Evolutionary conservation across 2,113 vertebrate species (phyloP), one percentile per base, ranked within the genome.

Genomic region (Odocoileus hemionus): DNA sequence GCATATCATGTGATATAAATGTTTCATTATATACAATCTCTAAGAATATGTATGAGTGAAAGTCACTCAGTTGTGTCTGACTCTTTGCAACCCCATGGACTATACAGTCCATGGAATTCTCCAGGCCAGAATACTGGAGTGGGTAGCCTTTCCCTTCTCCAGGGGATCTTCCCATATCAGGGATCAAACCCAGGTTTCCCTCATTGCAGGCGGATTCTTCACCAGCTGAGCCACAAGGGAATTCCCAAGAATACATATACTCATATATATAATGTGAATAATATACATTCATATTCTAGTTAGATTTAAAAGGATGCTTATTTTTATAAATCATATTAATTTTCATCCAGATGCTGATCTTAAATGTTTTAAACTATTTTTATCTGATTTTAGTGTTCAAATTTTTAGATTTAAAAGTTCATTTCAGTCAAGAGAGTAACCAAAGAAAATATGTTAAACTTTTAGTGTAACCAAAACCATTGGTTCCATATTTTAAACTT

Each of bases 121-220:
- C 10, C 67, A 74, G 67, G n/a, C 9, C 67, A 74, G n/a, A 39
- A 74, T 39, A 74, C 19, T 39, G 67, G 36, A 39, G 2, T 74
- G 2, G 36, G 67, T 39, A 74, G 21, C n/a, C 10, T 74, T 74
- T 74, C n/a, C 67, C 36, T 23, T 39, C 36, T 23, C 67, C n/a
- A 25, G 36, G n/a, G 36, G 11, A 74, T 74, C 10, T 39, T 74
- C 21, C 10, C n/a, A 74, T 23, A 13, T 10, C 19, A 70, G 10
- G 21, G 36, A 39, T 74, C 36, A 39, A 39, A 12, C 36, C 36
- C 67, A 39, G 67, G 21, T 25, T 5, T 74, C 67, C 19, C 5
- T 74, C 36, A 74, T 23, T 0, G 0, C 36, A 74, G 21, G n/a
- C 0, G 0, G 10, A 74, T 13, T 39, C 67, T 74, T 74, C 36